A percentile compares a stretch with the other conserved stretches of the same genome.
These are phyloP conservation scores for Sisor rabdophorus DNA, from an alignment of 2,113 vertebrate genomes.

Conservation along the genomic window DNA sequence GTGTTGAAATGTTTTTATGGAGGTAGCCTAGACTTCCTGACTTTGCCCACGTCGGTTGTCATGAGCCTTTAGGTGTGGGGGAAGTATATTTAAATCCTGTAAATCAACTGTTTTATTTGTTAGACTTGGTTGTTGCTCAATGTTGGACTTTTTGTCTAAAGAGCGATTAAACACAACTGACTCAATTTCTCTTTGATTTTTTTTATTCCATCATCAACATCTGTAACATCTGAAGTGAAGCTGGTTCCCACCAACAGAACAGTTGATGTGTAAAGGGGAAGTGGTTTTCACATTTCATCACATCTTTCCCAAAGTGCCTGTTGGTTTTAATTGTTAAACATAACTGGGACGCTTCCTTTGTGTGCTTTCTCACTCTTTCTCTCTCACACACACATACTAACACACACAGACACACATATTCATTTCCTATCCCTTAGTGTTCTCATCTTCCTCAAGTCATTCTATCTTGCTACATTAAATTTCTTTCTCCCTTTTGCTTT, in stretches of 20 bases:
- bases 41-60: slow-evolving; percentile 10
- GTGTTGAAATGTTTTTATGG: background rate
- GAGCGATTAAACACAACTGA: slow-evolving; percentile 41
- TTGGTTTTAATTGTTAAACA: slow-evolving; percentile 50
- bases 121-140: slow-evolving; percentile 16
- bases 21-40: slow-evolving; percentile 7
- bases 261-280: slow-evolving; percentile 50
- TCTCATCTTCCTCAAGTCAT: too few species aligned
- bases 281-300: slow-evolving; percentile 52
- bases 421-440: too few species aligned
- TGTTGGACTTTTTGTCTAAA: slow-evolving; percentile 28
- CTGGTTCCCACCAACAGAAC: slow-evolving; percentile 42
- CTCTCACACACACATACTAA: too few species aligned
- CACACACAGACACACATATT: too few species aligned
- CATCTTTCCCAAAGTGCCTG: slow-evolving; percentile 31
- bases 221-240: slow-evolving; percentile 15
- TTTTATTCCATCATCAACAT: slow-evolving; percentile 17
- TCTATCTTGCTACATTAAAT: too few species aligned
- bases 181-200: slow-evolving; percentile 34
- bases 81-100: slow-evolving; percentile 10
- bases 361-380: background rate
- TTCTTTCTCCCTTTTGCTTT: too few species aligned
- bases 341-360: slow-evolving; percentile 38
- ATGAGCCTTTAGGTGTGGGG: background rate
- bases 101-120: slow-evolving; percentile 48